A percentile compares a stretch with the other conserved stretches of the same genome.
phyloP scores from a whole-genome alignment of 2,113 vertebrate species.

The Noctilio leporinus region DNA sequence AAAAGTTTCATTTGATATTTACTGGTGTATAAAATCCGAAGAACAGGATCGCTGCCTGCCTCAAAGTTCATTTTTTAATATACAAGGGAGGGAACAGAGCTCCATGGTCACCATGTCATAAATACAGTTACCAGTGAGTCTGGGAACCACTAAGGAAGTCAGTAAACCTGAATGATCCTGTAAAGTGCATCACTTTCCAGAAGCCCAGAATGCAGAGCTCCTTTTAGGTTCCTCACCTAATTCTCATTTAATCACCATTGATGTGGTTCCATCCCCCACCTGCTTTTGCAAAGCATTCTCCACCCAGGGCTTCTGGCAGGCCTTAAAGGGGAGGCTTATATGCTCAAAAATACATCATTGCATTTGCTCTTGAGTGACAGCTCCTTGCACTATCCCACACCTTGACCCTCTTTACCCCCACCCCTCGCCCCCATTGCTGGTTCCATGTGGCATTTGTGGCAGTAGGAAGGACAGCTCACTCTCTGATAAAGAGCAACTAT shows the following conservation, averaged over 20 bases:
- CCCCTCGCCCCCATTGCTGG: background rate
- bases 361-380: background rate
- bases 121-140: background rate
- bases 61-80: background rate
- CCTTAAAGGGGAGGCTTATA: background rate
- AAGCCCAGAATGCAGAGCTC: background rate
- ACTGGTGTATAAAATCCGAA: background rate
- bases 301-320: background rate
- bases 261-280: background rate
- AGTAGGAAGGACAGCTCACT: background rate
- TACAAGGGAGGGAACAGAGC: background rate
- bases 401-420: no score
- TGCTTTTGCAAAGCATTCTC: background rate
- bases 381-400: background rate
- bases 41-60: background rate
- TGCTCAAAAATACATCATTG: background rate
- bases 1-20: constrained; percentile 20
- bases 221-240: background rate
- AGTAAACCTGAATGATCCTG: background rate
- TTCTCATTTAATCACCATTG: background rate
- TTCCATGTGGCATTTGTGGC: background rate
- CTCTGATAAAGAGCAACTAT: background rate
- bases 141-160: background rate
- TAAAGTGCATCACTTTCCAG: background rate
- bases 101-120: background rate